Evolutionary conservation across 1,140 invertebrate species (phyloP).

Genomic region (Micrasema longulum): DNA sequence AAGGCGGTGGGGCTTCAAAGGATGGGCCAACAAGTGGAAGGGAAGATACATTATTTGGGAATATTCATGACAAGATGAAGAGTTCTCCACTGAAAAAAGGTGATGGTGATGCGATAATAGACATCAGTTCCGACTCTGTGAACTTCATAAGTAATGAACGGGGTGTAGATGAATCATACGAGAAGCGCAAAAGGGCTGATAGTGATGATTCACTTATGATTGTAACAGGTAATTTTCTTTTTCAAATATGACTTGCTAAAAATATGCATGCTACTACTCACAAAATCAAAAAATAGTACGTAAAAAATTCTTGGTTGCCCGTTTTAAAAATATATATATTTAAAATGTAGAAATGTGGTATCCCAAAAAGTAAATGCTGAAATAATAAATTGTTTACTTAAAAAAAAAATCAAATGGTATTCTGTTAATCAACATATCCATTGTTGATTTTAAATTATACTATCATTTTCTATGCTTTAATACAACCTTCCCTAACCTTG

Average conservation of each 20-base stretch:
- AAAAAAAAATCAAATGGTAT: too few species aligned
- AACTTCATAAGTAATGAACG: conserved; percentile 47
- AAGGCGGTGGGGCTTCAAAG: not conserved
- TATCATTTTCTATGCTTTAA: too few species aligned
- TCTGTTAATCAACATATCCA: too few species aligned
- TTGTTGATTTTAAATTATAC: too few species aligned
- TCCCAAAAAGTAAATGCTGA: too few species aligned
- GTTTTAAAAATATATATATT: too few species aligned
- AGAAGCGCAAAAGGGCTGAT: conserved; percentile 41
- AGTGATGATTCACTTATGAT: conserved; percentile 44
- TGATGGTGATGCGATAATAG: conserved; percentile 19
- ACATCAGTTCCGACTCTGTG: conserved; percentile 28
- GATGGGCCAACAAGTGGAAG: not conserved
- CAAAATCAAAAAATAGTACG: too few species aligned
- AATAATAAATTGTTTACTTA: too few species aligned
- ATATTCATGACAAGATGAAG: conserved; percentile 24
- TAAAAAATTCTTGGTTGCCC: too few species aligned
- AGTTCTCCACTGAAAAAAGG: conserved; percentile 32
- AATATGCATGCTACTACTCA: too few species aligned
- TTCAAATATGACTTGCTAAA: not conserved
- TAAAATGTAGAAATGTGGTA: too few species aligned
- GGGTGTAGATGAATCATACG: conserved; percentile 25
- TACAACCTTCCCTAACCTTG: too few species aligned
- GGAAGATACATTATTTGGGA: conserved; percentile 45
- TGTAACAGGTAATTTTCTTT: conserved; percentile 28